Base-by-base conservation (phyloP, 2,888 invertebrate genomes). In the Pharmacophagus antenor region DNA sequence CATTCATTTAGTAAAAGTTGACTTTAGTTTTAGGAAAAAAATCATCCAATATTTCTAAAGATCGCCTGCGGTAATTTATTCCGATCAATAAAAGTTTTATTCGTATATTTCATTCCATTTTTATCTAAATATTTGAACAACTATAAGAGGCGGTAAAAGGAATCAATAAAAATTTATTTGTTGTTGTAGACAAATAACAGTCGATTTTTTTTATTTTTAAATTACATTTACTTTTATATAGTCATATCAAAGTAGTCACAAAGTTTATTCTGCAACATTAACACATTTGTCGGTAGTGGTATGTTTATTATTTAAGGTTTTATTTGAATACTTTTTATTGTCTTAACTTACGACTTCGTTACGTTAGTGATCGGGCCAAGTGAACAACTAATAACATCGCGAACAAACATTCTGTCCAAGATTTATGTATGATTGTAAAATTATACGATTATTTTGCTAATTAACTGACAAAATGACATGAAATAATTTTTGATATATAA, bases 281-380 rank as follows among this genome's bases (percentile, higher is more conserved):
- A 79, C 78, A 83, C 82, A 80, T 79, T 83, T 73, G 81, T 79
- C 70, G 86, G 87, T 82, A 86, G 80, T 81, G 88, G 88, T 88
- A 84, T 81, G 82, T 83, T 81, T 84, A 79, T 83, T 79, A 75
- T 82, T 81, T 76, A 84, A 85, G 81, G 79, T 72, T 78, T 82
- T 76, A 76, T 80, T 77, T 74, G 76, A 76, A 73, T 82, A 82
- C 74, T 79, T 79, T 74, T 82, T 82, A 79, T 82, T 81, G 76
- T 76, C 80, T 76, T 77, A 82, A 55, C 71, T 74, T 80, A 67
- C 69, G 62, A 82, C 78, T 82, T 82, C 79, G 82, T 81, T 82
- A 82, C 80, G 71, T 84, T 80, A 85, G 82, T 84, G 83, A 86
- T 85, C 88, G 85, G 81, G 86, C 88, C 89, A 88, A 88, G 89